phyloP scores from a whole-genome alignment of 2,113 vertebrate genomes.

The Poicephalus gulielmi region DNA sequence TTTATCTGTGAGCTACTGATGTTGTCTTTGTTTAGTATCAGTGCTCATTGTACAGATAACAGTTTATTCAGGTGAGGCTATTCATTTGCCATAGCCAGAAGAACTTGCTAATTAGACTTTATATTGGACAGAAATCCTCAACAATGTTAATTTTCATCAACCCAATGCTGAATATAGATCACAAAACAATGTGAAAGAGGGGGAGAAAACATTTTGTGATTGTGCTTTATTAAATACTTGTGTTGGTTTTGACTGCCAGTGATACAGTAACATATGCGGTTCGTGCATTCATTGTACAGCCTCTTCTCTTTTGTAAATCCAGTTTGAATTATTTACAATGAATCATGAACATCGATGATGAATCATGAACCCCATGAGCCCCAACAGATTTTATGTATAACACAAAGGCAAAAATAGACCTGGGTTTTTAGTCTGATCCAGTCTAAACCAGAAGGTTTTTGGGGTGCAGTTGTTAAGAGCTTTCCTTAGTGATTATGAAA shows the following conservation, averaged over 20 bases:
- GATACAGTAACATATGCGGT: constrained; percentile 14
- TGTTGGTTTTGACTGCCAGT: neutral
- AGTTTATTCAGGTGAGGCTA: neutral
- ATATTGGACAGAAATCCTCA: neutral
- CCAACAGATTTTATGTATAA: constrained; percentile 44
- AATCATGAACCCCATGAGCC: constrained; percentile 31
- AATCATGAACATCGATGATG: constrained; percentile 1
- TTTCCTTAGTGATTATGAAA: constrained; percentile 69
- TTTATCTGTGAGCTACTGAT: neutral
- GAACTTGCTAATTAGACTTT: neutral
- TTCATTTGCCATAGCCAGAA: neutral
- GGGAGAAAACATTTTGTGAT: neutral
- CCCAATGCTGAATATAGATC: neutral
- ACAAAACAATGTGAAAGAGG: neutral
- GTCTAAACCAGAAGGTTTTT: constrained; percentile 40
- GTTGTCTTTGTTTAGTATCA: neutral
- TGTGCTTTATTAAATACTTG: neutral
- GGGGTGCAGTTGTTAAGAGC: constrained; percentile 51
- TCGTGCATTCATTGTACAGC: constrained; percentile 21
- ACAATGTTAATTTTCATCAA: neutral
- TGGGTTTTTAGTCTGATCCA: constrained; percentile 34
- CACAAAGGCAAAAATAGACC: neutral
- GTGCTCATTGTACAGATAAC: neutral
- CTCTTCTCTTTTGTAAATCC: constrained; percentile 64
- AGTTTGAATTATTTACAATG: constrained; percentile 69